Percentiles rank a stretch among this genome's conserved stretches.
Evolutionary conservation across 2,888 invertebrate genomes (phyloP).

Genomic region (Sinotaia quadrata): DNA sequence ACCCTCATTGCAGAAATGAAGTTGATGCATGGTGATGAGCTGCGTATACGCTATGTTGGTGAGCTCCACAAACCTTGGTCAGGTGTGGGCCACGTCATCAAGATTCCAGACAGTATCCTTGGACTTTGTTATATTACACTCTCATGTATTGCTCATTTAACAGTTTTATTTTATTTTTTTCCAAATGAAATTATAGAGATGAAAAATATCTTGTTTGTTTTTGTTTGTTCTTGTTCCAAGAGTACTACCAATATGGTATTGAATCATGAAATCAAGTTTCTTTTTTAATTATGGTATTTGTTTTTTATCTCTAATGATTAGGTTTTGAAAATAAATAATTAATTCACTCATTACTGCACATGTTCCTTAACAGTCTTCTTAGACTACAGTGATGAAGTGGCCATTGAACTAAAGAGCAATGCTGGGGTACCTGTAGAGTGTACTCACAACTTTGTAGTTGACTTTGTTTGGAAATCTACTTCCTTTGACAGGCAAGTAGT

Average conservation of each 20-base stretch:
- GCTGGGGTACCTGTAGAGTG: conserved; percentile 94
- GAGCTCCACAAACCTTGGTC: conserved; percentile 96
- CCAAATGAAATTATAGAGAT: too few relatives aligned
- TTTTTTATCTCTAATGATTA: not conserved
- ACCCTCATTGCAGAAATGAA: conserved; percentile 84
- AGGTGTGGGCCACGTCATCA: conserved; percentile 97
- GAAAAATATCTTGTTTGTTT: too few relatives aligned
- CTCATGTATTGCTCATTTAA: too few relatives aligned
- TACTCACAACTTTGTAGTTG: conserved; percentile 95
- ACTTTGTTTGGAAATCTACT: conserved; percentile 99
- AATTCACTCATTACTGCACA: too few relatives aligned
- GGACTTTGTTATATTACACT: not conserved
- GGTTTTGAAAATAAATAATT: not conserved
- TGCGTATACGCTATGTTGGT: conserved; percentile 89
- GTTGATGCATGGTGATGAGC: conserved; percentile 98
- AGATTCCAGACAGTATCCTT: conserved; percentile 76
- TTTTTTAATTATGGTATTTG: not conserved
- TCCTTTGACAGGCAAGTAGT: conserved; percentile 89
- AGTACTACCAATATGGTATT: too few relatives aligned
- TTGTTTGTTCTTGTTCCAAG: too few relatives aligned
- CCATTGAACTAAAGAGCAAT: conserved; percentile 93
- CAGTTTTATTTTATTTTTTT: too few relatives aligned
- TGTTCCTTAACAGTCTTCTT: too few relatives aligned
- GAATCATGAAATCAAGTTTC: too few relatives aligned
- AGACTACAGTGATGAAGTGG: conserved; percentile 97